Base-by-base conservation (phyloP, 2,797 vertebrate genomes). In the Schizopygopsis pylzovi region DNA sequence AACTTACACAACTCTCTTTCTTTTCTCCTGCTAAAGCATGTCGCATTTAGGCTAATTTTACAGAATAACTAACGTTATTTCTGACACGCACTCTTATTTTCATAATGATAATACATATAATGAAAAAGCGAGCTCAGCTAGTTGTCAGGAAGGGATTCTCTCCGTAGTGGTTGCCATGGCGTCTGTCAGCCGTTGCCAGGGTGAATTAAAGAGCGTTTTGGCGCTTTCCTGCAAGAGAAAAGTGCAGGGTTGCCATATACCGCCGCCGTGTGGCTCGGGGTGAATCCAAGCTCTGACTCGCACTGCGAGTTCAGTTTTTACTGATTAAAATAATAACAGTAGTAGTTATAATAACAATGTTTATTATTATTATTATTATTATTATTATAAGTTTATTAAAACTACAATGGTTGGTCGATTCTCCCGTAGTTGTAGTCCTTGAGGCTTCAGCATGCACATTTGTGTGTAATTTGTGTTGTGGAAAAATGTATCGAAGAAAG, bases 181-280 rank as follows among this genome's bases (percentile, higher is more conserved):
- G 49, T 70, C n/a, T 81, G 86, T 93, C 89, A 78, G 93, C 93
- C 81, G 94, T 96, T 95, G 88, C 93, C 93, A 95, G 91, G 93
- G 94, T 86, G 89, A 95, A 86, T 59, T 70, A 67, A 67, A 47
- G 73, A 79, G 88, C 61, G 83, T 78, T 75, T 86, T 59, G 82
- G 73, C 81, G 81, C 70, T 13, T 49, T 78, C 89, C 73, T 22
- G 68, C 52, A 8, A 47, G 41, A 28, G 68, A 43, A 63, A 73
- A 54, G 7, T 10, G 16, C 39, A 65, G 45, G 65, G 4, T 3
- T 49, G 16, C 4, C 2, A 41, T 5, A 1, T 72, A 83, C 61
- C 39, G 82, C 84, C 86, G 71, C 56, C 82, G 12, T 22, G 75
- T 72, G 89, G 54, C 9, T 18, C 6, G 82, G 76, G 8, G 68